Evolutionary conservation across 2,113 vertebrate genomes (phyloP).

Genomic region (Elaphurus davidianus): DNA sequence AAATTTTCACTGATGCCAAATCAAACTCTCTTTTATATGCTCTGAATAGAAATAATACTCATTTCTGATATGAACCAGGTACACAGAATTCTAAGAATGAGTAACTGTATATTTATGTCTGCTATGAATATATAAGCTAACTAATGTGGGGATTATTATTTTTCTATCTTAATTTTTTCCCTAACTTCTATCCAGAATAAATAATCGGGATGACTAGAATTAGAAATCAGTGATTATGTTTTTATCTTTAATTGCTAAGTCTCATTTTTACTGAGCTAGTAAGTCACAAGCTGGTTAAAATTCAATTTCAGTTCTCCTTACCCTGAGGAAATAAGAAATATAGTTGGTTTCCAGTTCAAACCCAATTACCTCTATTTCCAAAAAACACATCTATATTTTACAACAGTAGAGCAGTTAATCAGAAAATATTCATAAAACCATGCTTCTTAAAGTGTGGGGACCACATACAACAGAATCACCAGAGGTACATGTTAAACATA

Average conservation of each 20-base stretch:
- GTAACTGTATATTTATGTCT: background rate
- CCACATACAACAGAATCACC: background rate
- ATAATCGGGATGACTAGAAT: slow-evolving; percentile 31
- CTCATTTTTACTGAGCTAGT: slow-evolving; percentile 34
- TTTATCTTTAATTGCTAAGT: slow-evolving; percentile 16
- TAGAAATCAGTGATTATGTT: slow-evolving; percentile 2
- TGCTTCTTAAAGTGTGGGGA: background rate
- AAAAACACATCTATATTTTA: background rate
- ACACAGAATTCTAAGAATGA: background rate
- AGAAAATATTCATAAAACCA: slow-evolving; percentile 25
- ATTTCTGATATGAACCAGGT: background rate
- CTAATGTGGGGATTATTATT: background rate
- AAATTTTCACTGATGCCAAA: background rate
- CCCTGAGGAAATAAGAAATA: slow-evolving; percentile 12
- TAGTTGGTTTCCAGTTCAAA: background rate
- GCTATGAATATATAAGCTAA: slow-evolving; percentile 5
- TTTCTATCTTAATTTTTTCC: background rate
- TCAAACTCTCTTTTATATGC: background rate
- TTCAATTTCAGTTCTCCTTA: slow-evolving; percentile 25
- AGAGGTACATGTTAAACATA: background rate
- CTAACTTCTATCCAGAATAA: background rate
- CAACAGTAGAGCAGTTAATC: background rate
- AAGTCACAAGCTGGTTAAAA: slow-evolving; percentile 27
- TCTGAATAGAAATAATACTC: background rate
- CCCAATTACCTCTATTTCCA: background rate